Conservation (phyloP, 2,797 vertebrate species). For the Spheniscus humboldti region DNA sequence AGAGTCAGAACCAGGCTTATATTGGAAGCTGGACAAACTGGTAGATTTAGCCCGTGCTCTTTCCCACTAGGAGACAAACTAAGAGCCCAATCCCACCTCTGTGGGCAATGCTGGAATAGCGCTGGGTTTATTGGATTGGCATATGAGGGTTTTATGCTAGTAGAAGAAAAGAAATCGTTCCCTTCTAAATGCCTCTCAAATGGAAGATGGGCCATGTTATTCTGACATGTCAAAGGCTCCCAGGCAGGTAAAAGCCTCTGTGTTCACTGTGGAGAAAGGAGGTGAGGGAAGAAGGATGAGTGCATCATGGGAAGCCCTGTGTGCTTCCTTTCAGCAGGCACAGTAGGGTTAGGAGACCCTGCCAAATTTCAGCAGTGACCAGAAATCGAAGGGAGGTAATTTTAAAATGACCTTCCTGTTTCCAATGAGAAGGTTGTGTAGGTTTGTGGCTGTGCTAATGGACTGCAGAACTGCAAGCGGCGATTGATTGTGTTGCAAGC, state of each 20-base stretch:
- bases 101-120: neutral
- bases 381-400: neutral
- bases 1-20: neutral
- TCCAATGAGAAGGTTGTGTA: neutral
- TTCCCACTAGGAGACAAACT: neutral
- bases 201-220: neutral
- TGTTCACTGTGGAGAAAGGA: neutral
- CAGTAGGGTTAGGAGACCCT: neutral
- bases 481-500: conserved; percentile 43
- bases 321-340: neutral
- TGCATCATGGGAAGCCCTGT: rapidly evolving
- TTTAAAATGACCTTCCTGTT: neutral
- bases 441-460: conserved; percentile 34
- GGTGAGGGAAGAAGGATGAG: neutral
- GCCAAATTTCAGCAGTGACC: neutral
- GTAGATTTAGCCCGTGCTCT: neutral
- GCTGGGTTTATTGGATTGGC: neutral
- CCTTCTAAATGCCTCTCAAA: neutral
- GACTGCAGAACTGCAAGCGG: neutral
- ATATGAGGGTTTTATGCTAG: neutral
- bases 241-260: neutral
- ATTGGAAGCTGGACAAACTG: neutral
- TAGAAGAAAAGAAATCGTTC: neutral
- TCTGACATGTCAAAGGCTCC: neutral
- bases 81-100: neutral